Evolutionary conservation across 2,797 vertebrate genomes (phyloP).

Genomic region (Delichon dasypus): DNA sequence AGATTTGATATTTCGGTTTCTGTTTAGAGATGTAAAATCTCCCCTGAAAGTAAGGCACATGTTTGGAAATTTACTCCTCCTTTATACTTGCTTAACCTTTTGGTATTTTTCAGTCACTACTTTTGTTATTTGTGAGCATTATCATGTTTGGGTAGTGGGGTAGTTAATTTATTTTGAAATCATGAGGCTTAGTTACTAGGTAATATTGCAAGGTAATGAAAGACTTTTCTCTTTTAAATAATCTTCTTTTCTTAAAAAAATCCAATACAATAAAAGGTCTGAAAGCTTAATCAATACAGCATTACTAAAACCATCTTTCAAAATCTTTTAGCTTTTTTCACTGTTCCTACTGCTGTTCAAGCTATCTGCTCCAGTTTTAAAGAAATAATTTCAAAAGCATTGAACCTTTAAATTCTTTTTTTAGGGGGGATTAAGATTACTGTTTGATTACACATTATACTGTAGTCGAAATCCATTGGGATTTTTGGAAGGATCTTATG

Average conservation of each 20-base stretch:
- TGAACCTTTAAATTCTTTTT: neutral
- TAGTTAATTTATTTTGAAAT: neutral
- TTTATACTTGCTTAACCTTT: neutral
- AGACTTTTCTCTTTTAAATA: neutral
- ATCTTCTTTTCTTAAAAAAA: neutral
- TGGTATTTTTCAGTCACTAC: neutral
- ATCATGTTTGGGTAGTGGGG: neutral
- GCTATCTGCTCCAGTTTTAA: neutral
- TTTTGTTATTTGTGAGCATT: neutral
- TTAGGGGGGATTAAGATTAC: neutral
- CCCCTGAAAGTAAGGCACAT: neutral
- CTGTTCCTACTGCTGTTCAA: neutral
- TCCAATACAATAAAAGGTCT: neutral
- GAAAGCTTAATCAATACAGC: neutral
- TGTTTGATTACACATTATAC: neutral
- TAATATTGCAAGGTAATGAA: neutral
- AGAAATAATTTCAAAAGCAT: neutral
- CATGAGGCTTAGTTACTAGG: neutral
- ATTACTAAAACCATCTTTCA: constrained; percentile 23
- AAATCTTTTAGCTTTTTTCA: neutral
- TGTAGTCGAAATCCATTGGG: neutral
- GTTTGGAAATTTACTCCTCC: neutral
- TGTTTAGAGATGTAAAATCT: neutral
- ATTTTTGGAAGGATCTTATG: neutral
- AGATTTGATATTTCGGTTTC: neutral